Base-by-base conservation (phyloP, 2,888 invertebrate species). In the Lasioglossum oenotherae region DNA sequence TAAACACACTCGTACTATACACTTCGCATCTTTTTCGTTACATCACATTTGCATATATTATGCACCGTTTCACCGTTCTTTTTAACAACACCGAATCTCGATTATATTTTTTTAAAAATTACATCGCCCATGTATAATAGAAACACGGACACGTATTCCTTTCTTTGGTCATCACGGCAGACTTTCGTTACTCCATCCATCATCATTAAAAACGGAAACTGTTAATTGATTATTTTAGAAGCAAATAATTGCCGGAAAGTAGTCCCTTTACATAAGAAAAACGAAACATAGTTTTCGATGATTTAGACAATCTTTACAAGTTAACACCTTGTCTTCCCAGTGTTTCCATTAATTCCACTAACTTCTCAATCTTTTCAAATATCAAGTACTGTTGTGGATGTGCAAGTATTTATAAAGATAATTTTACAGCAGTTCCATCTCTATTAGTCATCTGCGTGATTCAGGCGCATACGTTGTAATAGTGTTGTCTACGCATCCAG, bases 401-500 rank as follows among this genome's bases (percentile, higher is more conserved):
- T 81, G 81, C 69, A 87, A 80, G 77, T 82, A 82, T 84, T 79
- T 85, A 69, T 35, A 82, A 78, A 81, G 35, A 90, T 92, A 92
- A 89, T 90, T 89, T 92, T 93, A 92, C 81, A 93, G 74, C 71
- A 94, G 87, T 89, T 95, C 94, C 76, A 93, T 91, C 82, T 95
- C 95, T 81, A 93, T 92, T 86, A 93, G 97, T 97, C 97, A 97
- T 97, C 97, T 97, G 87, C 97, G 96, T 93, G 96, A 95, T 94
- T 97, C 97, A 81, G 96, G 94, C 92, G 96, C 96, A 95, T 98
- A 99, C 91, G 99, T 98, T 89, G 97, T 97, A 92, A 99, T 97
- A 88, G 97, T 97, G 91, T 97, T 97, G 96, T 99, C 99, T 92
- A 97, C 97, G 87, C 98, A 97, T 88, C 99, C 99, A 90, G 98